Conservation (phyloP, 2,797 vertebrate species). For the Myotis daubentonii region DNA sequence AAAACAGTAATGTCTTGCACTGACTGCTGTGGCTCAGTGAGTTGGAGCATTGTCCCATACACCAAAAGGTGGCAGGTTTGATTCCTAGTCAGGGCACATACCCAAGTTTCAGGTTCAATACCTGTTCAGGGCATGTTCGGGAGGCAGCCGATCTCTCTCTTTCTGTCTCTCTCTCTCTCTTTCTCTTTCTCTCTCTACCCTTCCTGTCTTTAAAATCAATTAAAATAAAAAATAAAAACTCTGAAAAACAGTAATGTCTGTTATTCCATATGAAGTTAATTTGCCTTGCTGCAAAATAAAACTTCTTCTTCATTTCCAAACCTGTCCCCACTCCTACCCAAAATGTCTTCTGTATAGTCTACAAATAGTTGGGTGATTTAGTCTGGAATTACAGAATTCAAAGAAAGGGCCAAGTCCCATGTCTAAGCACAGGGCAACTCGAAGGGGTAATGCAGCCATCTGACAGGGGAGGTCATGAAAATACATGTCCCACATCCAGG, state of each 20-base stretch:
- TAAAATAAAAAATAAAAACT: not conserved
- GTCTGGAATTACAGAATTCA: not conserved
- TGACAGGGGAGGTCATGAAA: not conserved
- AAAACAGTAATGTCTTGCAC: not conserved
- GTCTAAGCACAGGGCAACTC: not conserved
- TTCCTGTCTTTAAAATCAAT: not conserved
- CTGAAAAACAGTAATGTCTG: not conserved
- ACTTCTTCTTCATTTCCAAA: not conserved
- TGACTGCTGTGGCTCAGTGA: not conserved
- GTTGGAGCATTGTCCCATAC: not conserved
- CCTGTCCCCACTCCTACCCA: not conserved
- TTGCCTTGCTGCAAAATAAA: not conserved
- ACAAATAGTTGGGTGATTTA: not conserved
- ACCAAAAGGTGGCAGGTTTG: not conserved
- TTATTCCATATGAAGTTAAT: not conserved
- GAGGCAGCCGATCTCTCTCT: not conserved
- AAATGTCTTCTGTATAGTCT: conserved; percentile 22
- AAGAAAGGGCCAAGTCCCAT: not conserved
- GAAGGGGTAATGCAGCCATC: not conserved
- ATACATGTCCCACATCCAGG: not conserved
- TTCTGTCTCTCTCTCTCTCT: not conserved
- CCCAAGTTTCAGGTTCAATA: not conserved
- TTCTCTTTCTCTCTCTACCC: not conserved
- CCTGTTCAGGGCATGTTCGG: not conserved
- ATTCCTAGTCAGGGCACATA: not conserved